These are phyloP conservation scores for Canis aureus DNA, from an alignment of 2,113 vertebrate species.

Conservation along the genomic window DNA sequence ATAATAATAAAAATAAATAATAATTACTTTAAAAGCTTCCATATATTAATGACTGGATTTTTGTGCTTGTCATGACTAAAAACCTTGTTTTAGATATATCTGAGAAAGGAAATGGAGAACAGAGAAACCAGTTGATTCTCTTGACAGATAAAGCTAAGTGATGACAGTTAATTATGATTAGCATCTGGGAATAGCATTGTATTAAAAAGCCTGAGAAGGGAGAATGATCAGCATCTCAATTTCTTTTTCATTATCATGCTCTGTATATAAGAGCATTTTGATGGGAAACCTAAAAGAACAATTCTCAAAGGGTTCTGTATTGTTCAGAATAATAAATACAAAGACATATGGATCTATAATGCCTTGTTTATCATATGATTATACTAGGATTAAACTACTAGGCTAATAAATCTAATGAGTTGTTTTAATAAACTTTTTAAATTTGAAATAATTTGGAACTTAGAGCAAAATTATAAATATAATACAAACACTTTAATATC, in stretches of 20 bases:
- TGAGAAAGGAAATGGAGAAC: not conserved
- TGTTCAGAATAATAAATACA: not conserved
- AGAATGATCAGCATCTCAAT: not conserved
- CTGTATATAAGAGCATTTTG: not conserved
- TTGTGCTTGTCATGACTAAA: not conserved
- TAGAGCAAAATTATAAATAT: not conserved
- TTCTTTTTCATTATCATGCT: not conserved
- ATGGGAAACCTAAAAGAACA: not conserved
- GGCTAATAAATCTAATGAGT: not conserved
- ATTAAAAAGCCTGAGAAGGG: not conserved
- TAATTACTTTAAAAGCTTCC: not conserved
- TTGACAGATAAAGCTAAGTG: not conserved
- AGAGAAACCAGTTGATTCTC: not conserved
- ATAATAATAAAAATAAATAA: not conserved
- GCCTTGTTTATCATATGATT: not conserved
- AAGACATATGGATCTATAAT: not conserved
- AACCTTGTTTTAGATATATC: not conserved
- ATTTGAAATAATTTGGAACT: not conserved
- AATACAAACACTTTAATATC: not conserved
- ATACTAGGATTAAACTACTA: not conserved
- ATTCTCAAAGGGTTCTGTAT: not conserved
- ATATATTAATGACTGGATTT: not conserved
- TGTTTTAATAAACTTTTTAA: not conserved
- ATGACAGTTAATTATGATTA: not conserved
- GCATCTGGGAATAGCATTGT: conserved; percentile 12